Base-by-base conservation (phyloP, 2,797 vertebrate genomes). In the Chaetodon trifasciatus region DNA sequence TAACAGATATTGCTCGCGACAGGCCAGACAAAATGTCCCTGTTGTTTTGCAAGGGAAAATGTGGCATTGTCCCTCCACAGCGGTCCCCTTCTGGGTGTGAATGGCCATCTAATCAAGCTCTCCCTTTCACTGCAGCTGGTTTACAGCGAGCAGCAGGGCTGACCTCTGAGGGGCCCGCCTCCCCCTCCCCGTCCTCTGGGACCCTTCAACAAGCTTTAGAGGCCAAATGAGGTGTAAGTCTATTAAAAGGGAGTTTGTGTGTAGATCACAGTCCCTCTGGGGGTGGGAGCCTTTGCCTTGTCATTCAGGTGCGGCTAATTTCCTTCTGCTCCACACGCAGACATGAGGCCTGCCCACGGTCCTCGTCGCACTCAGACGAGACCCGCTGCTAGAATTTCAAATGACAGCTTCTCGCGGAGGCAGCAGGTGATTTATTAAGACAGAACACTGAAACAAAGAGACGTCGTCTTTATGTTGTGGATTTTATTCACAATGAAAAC, bases 201-300 rank as follows among this genome's bases (percentile, higher is more conserved):
- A 96, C 94, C 95, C 96, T 96, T 97, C 96, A 96, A 94, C 92
- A 94, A 92, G 95, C 92, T 96, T 97, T 96, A 96, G 95, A 95
- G 96, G 94, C 94, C 96, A 97, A 97, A 97, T 96, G 95, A 97
- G 93, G 96, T 96, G 93, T 96, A 97, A 97, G 95, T 96, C 96
- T 96, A 96, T 96, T 96, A 96, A 97, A 96, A 96, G 95, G 94
- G 93, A 96, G 95, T 95, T 95, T 96, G 92, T 90, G 94, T 88
- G 94, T 91, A 94, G 94, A 96, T 96, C 95, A 95, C 94, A 93
- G 95, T 94, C 95, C 95, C 96, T 94, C 91, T 92, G 95, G 94
- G 95, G 89, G 91, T 86, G 83, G 88, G 89, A 90, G 90, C 86
- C 91, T 91, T 91, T 90, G 94, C 93, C 95, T 94, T 96, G 93